These are phyloP conservation scores for Phalacrocorax pelagicus DNA, from an alignment of 2,113 vertebrate genomes.

Conservation along the genomic window DNA sequence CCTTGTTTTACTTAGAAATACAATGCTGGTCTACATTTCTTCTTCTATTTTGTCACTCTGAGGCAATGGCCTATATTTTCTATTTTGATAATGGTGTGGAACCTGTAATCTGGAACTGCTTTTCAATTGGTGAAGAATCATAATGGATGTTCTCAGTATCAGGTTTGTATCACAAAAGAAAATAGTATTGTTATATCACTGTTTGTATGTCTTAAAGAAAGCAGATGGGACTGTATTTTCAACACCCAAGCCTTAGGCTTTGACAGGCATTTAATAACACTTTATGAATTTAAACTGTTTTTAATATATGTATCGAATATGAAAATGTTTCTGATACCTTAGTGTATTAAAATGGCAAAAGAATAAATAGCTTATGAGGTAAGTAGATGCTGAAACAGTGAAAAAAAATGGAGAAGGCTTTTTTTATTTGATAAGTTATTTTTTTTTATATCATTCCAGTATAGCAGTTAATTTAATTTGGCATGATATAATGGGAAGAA, in stretches of 20 bases:
- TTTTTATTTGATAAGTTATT: background rate
- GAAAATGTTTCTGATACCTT: background rate
- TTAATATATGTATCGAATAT: background rate
- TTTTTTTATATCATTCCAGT: background rate
- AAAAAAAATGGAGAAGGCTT: background rate
- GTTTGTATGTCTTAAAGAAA: background rate
- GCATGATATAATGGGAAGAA: background rate
- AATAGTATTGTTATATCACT: background rate
- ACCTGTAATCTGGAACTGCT: background rate
- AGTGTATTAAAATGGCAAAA: background rate
- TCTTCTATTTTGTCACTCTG: background rate
- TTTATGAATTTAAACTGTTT: background rate
- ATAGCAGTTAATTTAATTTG: background rate
- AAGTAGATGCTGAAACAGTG: background rate
- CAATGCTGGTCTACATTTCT: background rate
- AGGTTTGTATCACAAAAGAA: background rate
- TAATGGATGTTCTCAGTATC: background rate
- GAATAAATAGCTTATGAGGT: background rate
- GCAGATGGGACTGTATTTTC: background rate
- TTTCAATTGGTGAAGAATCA: background rate
- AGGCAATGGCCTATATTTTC: background rate
- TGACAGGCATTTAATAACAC: background rate
- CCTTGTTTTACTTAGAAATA: background rate
- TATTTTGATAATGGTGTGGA: background rate
- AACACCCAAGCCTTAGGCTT: background rate